Evolutionary conservation across 2,797 vertebrate species (phyloP), one percentile per base, ranked within the genome.

Genomic region (Gastrophryne carolinensis): DNA sequence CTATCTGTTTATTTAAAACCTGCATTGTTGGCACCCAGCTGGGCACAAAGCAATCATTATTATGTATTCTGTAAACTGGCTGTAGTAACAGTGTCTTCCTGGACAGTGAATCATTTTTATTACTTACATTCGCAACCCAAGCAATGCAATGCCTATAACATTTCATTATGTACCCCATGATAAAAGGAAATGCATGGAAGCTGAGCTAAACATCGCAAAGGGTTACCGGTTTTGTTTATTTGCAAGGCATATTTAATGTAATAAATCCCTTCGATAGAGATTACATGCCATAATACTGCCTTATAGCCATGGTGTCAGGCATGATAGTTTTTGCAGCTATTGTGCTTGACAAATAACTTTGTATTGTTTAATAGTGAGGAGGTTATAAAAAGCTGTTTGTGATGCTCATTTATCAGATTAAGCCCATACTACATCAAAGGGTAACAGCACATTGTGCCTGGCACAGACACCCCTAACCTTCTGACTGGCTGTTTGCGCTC

Each of bases 401-500:
- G n/a, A 13, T 54, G 65, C 39, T 56, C n/a, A 56, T 68, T 54
- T 56, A 68, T 68, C 65, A 68, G 29, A 39, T 17, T 68, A 39
- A 68, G 41, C 53, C 26, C 23, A 54, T 68, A 56, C 50, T 68
- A 27, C 50, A 68, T 68, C 65, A 68, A 24, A 54, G 6, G n/a
- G 21, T 68, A 68, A 52, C 65, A 54, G 65, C 65, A 27, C 23
- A 68, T 68, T 68, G 65, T 68, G 50, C 53, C 49, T 54, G 50
- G 50, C 19, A 50, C 50, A 54, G 65, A 68, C 65, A 56, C 65
- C 24, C 50, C 24, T 54, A 68, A 56, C 52, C 65, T 53, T 68
- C 65, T 68, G 65, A 53, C 50, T 68, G 65, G 50, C 50, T 39
- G 50, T 54, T 37, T 53, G 30, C 52, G 32, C 37, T 34, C 34